A percentile compares a stretch with the other conserved stretches of the same genome.
Conservation (phyloP, 1,140 invertebrate genomes). For the Pseudomyrmex concolor region DNA sequence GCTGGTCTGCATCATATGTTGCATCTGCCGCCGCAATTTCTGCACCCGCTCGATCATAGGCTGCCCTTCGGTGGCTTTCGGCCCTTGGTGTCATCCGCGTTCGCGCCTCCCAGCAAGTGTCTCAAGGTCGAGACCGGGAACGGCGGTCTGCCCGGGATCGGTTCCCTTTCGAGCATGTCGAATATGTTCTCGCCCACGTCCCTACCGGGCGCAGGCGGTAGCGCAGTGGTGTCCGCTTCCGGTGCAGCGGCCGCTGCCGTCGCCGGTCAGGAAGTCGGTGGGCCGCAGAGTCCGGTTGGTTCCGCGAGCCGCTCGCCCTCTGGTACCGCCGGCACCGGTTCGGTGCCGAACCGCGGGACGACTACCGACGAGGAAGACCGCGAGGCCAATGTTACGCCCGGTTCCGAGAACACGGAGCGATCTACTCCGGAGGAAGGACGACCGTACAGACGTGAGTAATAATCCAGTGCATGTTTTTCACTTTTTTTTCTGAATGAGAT, state of each 20-base stretch:
- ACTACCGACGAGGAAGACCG: constrained; percentile 84
- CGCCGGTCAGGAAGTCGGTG: constrained; percentile 75
- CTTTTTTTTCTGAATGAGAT: background rate
- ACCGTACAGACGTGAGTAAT: constrained; percentile 85
- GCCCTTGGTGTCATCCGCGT: constrained; percentile 85
- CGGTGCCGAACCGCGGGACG: constrained; percentile 75
- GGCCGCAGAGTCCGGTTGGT: constrained; percentile 76
- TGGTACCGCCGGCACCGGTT: constrained; percentile 67
- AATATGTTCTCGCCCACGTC: constrained; percentile 84
- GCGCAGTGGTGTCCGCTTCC: constrained; percentile 62
- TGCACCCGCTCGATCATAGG: constrained; percentile 84
- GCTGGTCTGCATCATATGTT: constrained; percentile 85
- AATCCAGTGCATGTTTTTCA: background rate
- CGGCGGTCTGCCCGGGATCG: constrained; percentile 80
- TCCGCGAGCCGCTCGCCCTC: constrained; percentile 77
- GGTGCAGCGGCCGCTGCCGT: constrained; percentile 47
- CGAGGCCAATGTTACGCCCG: constrained; percentile 85
- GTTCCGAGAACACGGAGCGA: constrained; percentile 86
- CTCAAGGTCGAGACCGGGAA: constrained; percentile 84
- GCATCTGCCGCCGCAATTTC: constrained; percentile 85
- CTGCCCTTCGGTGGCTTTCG: constrained; percentile 83
- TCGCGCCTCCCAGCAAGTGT: constrained; percentile 86
- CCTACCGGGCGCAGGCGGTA: constrained; percentile 76
- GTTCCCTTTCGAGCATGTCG: constrained; percentile 82
- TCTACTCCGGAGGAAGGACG: constrained; percentile 86